phyloP scores from a whole-genome alignment of 2,797 vertebrate species.

The Sorex maritimensis region DNA sequence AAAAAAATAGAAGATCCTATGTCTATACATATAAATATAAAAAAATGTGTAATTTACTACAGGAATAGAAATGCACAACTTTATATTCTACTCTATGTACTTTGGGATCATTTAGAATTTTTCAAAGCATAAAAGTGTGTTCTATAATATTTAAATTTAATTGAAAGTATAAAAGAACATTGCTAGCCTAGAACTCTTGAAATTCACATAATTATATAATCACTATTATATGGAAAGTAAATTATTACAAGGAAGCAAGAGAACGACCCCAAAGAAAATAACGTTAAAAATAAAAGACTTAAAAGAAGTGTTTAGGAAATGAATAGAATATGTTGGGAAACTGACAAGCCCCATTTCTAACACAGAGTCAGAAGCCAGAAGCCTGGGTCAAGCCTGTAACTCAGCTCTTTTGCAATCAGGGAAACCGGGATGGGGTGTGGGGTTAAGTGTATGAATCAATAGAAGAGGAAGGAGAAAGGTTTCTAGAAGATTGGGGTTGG shows the following conservation, averaged over 20 bases:
- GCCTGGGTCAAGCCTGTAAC: conserved; percentile 50
- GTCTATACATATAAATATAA: background rate
- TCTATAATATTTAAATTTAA: background rate
- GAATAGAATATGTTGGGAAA: background rate
- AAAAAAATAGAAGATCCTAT: background rate
- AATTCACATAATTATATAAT: conserved; percentile 26
- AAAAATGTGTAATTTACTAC: background rate
- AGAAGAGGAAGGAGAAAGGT: conserved; percentile 31
- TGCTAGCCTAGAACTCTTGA: background rate
- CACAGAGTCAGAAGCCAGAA: background rate
- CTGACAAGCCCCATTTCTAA: conserved; percentile 1
- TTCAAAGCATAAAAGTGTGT: background rate
- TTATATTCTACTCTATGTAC: conserved; percentile 28
- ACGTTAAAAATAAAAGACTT: conserved; percentile 55
- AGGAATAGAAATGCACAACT: background rate
- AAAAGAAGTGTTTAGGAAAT: conserved; percentile 38
- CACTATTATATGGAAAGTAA: conserved; percentile 27
- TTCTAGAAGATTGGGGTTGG: background rate
- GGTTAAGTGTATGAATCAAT: conserved; percentile 47
- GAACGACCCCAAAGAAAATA: conserved; percentile 62
- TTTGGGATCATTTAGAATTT: conserved; percentile 22
- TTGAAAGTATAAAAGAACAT: background rate
- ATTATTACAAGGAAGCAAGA: conserved; percentile 26
- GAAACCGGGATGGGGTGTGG: background rate
- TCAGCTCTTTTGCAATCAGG: conserved; percentile 38